Base-by-base conservation (phyloP, 1,140 invertebrate genomes). In the Thaumetopoea pityocampa region DNA sequence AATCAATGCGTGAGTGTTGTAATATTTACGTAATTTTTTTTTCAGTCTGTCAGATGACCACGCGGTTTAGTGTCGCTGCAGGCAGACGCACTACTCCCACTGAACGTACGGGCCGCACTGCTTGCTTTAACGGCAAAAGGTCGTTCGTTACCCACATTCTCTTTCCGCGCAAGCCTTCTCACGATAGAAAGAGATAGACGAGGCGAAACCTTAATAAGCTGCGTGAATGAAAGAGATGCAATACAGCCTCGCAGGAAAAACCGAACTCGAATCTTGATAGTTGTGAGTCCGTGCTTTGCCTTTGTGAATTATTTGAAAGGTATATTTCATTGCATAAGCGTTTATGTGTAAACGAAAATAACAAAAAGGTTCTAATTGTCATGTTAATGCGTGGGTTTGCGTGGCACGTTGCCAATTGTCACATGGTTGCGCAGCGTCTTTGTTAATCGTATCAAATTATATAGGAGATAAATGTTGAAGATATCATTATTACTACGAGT, bases 131-230 rank as follows among this genome's bases (percentile, higher is more conserved):
- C 72, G 60, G 65, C 76, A 67, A 83, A 83, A 80, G 79, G 79
- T 83, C 79, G 79, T 82, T 76, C 74, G 73, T 80, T 83, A 78
- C 68, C 79, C 74, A 83, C 79, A 79, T 79, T 83, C 79, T 83
- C 79, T 83, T 83, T 80, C 70, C 79, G 77, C 79, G 79, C 79
- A 83, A 83, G 79, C 79, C 79, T 83, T 70, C 61, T 62, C 52
- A 67, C 69, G 74, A 65, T 35, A 60, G 54, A 83, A 37, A 35
- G 65, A 66, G 73, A 81, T 34, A 32, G 30, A 53, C 41, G 22
- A 62, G 27, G 33, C 26, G 58, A 26, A 50, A 42, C 48, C 42
- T 18, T 51, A 23, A 18, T 14, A 29, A 50, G 26, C 36, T 18
- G 61, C 36, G 34, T 34, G 48, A 77, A 49, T 34, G 59, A 62